Conservation (phyloP, 2,113 vertebrate species). For the Sorex araneus region DNA sequence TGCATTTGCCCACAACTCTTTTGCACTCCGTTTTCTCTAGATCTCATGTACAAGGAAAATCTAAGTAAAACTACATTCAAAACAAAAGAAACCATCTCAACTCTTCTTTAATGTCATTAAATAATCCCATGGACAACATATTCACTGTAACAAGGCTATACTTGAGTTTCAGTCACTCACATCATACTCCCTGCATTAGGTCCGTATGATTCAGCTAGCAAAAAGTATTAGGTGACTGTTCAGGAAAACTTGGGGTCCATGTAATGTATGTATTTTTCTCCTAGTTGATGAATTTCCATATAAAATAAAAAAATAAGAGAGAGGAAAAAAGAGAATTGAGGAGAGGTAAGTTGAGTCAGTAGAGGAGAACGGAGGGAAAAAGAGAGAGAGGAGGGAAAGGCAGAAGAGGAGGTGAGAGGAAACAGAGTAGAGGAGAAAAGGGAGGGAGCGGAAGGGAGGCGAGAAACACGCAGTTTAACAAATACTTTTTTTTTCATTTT, state of each 20-base stretch:
- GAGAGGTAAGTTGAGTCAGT: not conserved
- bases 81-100: conserved; percentile 31
- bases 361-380: not conserved
- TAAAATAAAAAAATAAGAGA: not conserved
- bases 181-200: not conserved
- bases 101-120: not conserved
- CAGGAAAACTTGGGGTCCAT: conserved; percentile 7
- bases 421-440: not conserved
- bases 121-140: conserved; percentile 23
- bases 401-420: not conserved
- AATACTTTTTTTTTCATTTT: conserved; percentile 25
- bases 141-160: conserved; percentile 37
- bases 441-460: too few relatives aligned
- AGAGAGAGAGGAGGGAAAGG: not conserved
- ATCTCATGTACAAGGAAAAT: not conserved
- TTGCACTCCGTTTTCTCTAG: not conserved
- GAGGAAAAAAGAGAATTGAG: not conserved
- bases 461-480: conserved; percentile 45
- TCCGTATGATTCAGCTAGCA: conserved; percentile 55
- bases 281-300: conserved; percentile 52
- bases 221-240: conserved; percentile 40
- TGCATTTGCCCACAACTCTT: not conserved
- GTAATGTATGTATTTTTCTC: not conserved
- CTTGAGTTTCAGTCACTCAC: conserved; percentile 59
- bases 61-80: not conserved